These are phyloP conservation scores for Cepphus grylle DNA, from an alignment of 2,113 vertebrate genomes.

Conservation along the genomic window DNA sequence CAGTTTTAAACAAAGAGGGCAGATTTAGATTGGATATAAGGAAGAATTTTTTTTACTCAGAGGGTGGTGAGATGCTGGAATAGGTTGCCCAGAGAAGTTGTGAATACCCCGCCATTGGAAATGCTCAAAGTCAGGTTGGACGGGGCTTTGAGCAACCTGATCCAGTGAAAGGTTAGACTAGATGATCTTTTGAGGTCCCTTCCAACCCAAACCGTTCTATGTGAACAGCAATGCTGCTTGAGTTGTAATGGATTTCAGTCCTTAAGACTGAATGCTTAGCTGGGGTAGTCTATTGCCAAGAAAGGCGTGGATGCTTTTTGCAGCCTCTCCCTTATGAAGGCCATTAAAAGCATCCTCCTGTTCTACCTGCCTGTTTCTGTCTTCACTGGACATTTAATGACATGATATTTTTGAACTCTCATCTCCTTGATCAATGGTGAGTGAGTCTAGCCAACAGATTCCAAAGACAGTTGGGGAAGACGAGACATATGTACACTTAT, in stretches of 20 bases:
- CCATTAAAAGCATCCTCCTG: not conserved
- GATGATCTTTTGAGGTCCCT: not conserved
- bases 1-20: not conserved
- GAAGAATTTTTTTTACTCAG: not conserved
- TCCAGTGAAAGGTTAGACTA: not conserved
- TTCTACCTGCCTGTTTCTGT: not conserved
- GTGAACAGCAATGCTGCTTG: not conserved
- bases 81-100: not conserved
- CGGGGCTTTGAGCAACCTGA: not conserved
- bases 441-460: not conserved
- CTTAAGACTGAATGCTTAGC: not conserved
- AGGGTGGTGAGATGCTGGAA: not conserved
- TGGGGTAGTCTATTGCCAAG: not conserved
- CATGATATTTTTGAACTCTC: not conserved
- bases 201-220: not conserved
- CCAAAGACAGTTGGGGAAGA: not conserved
- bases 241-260: not conserved
- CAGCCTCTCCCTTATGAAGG: not conserved
- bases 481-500: not conserved
- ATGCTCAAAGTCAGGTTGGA: not conserved
- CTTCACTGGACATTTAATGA: not conserved
- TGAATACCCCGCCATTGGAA: not conserved
- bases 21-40: not conserved
- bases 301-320: not conserved
- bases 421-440: not conserved